These are phyloP conservation scores for Pseudobourletiella spinata DNA, from an alignment of 1,140 invertebrate genomes.

Conservation along the genomic window DNA sequence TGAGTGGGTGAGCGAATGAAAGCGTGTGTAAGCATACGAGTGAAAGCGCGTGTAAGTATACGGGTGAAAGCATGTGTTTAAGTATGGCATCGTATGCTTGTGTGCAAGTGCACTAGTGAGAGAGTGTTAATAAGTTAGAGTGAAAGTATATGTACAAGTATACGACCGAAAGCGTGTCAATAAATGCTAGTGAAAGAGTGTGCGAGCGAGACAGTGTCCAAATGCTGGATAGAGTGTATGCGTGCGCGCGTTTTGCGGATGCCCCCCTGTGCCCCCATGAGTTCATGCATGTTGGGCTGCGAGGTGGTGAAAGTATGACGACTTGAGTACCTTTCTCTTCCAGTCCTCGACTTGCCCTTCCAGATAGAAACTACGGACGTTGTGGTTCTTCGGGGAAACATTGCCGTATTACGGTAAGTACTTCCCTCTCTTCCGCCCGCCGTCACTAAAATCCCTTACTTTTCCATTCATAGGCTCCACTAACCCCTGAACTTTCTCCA, in stretches of 20 bases:
- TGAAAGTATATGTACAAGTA: too few relatives aligned
- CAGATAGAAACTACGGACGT: slow-evolving; percentile 79
- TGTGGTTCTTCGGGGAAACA: slow-evolving; percentile 78
- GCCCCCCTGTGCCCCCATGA: too few relatives aligned
- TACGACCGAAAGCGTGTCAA: too few relatives aligned
- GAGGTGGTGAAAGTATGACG: not conserved
- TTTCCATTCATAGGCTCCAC: not conserved
- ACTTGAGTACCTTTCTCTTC: slow-evolving; percentile 37
- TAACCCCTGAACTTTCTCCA: not conserved
- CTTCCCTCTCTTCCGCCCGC: slow-evolving; percentile 1
- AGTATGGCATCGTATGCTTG: too few relatives aligned
- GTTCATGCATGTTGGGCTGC: not conserved
- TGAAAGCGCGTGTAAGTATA: too few relatives aligned
- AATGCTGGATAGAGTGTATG: not conserved
- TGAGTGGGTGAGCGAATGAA: too few relatives aligned
- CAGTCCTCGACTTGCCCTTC: slow-evolving; percentile 78
- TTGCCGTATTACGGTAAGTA: slow-evolving; percentile 56
- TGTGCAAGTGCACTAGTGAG: too few relatives aligned
- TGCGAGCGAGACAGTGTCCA: not conserved
- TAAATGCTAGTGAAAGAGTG: too few relatives aligned
- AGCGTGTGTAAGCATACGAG: too few relatives aligned
- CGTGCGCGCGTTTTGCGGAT: too few relatives aligned
- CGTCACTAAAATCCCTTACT: not conserved
- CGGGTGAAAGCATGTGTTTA: too few relatives aligned
- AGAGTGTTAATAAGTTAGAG: too few relatives aligned